Base-by-base conservation (phyloP, 2,797 vertebrate genomes). In the Amblyraja radiata region DNA sequence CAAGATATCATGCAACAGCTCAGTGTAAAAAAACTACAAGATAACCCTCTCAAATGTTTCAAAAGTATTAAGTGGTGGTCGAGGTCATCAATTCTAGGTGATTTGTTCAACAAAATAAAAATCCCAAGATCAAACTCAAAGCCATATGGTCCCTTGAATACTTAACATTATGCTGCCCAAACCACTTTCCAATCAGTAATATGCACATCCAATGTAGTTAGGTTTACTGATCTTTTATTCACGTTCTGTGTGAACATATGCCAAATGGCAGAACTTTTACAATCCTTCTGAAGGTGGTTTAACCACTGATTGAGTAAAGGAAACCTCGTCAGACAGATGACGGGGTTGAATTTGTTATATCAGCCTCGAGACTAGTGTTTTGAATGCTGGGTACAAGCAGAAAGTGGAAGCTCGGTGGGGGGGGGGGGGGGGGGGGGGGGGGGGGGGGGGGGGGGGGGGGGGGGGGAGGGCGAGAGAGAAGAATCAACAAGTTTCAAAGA, bases 1-100 rank as follows among this genome's bases (percentile, higher is more conserved):
- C 95, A 96, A 95, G 95, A 95, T 95, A 96, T 93, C 78, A 97
- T 96, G 96, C 96, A 96, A 96, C 95, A 97, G 95, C 94, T 96
- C 95, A 95, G 94, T 88, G 84, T 96, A 94, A 95, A 95, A 96
- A 95, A 94, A 95, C 94, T 94, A 94, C 95, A 94, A 95, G 94
- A 93, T 94, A 92, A 91, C 54, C 90, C 90, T 74, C 90, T 71
- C 28, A 92, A 54, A 54, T 92, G 90, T 92, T 92, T 76, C 71
- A 74, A 93, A 95, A 95, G 93, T 95, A 94, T 95, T 95, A 96
- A 95, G 96, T 94, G 95, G 94, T 94, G 95, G 95, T 93, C 95
- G 94, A 94, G 96, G 95, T 94, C 95, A 95, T 94, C 95, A 95
- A 95, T 95, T 95, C 90, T 94, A 94, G 95, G 46, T 93, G 94